These are phyloP conservation scores for Tipula vernalis DNA, from an alignment of 2,888 invertebrate genomes.

Conservation along the genomic window DNA sequence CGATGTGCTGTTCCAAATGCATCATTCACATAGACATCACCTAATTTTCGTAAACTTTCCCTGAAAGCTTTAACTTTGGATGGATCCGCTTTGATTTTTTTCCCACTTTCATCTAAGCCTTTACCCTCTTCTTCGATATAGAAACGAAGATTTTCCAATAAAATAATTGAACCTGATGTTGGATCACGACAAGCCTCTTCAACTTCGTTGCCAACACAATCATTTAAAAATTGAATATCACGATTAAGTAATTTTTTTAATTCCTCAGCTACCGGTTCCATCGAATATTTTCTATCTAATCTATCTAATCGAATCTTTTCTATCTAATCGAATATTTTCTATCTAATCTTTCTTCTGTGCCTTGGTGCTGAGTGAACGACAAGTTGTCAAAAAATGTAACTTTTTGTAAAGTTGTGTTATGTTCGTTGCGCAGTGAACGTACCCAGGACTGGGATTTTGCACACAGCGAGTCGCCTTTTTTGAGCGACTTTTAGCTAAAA, in stretches of 20 bases:
- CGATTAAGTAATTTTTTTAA: conserved; percentile 65
- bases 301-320: too few species aligned
- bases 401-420: too few species aligned
- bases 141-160: conserved; percentile 92
- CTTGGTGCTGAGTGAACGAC: too few species aligned
- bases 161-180: conserved; percentile 71
- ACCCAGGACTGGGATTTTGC: too few species aligned
- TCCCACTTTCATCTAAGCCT: conserved; percentile 80
- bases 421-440: too few species aligned
- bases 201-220: conserved; percentile 88
- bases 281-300: conserved; percentile 84
- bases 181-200: conserved; percentile 86
- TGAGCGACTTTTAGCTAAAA: too few species aligned
- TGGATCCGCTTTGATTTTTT: conserved; percentile 85
- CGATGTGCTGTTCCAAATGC: conserved; percentile 94
- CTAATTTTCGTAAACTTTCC: conserved; percentile 78
- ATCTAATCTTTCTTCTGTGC: too few species aligned
- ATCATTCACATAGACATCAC: conserved; percentile 98
- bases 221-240: conserved; percentile 64
- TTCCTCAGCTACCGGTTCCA: conserved; percentile 88
- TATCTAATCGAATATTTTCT: too few species aligned
- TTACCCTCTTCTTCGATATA: conserved; percentile 98
- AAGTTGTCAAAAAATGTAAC: too few species aligned
- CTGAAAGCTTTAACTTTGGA: conserved; percentile 78
- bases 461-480: too few species aligned